Evolutionary conservation across 2,113 vertebrate genomes (phyloP).

Genomic region (Catagonus wagneri): DNA sequence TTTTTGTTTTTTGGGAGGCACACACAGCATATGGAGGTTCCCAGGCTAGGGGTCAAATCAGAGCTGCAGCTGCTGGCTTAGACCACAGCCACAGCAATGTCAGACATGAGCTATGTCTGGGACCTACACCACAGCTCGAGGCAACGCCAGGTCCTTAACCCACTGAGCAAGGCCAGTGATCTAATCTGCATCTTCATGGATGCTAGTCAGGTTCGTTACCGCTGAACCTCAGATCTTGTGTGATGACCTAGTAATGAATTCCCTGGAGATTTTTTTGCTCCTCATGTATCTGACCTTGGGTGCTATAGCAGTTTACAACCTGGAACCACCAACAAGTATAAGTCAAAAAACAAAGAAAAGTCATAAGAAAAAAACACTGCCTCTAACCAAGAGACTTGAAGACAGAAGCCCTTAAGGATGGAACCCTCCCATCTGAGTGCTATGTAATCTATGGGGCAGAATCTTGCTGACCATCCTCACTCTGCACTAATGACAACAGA

Average conservation of each 20-base stretch:
- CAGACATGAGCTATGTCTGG: too few species aligned
- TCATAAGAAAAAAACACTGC: neutral
- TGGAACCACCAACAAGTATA: neutral
- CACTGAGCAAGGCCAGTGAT: too few species aligned
- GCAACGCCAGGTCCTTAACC: too few species aligned
- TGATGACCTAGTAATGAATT: neutral
- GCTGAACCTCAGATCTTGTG: neutral
- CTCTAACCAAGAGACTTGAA: neutral
- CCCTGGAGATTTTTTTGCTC: neutral
- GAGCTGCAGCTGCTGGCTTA: too few species aligned
- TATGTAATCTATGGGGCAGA: neutral
- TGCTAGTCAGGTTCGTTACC: too few species aligned
- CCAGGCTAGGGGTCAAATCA: too few species aligned
- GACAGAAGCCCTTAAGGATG: neutral
- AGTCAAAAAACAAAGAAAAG: neutral
- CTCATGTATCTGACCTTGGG: neutral
- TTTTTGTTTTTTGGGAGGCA: too few species aligned
- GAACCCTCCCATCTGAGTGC: neutral
- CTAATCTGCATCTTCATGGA: too few species aligned
- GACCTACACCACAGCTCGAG: too few species aligned
- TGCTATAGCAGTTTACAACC: neutral
- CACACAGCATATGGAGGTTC: too few species aligned
- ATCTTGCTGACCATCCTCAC: neutral
- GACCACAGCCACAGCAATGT: too few species aligned
- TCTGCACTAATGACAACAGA: neutral